Conservation (phyloP, 2,797 vertebrate genomes). For the Anguilla marmorata region DNA sequence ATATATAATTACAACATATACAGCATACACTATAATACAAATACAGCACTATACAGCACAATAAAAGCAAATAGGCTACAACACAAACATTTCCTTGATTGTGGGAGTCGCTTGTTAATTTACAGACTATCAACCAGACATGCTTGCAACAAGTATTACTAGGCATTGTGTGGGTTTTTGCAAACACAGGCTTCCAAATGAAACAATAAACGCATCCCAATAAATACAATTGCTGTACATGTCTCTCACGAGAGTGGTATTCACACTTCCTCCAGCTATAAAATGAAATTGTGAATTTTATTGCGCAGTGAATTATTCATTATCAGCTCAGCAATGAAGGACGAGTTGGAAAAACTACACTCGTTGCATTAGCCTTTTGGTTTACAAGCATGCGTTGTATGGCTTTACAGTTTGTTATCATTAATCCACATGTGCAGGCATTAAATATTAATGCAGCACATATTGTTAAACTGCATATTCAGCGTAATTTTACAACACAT, state of each 20-base stretch:
- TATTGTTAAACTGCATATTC: not conserved
- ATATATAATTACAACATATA: not conserved
- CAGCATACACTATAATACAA: not conserved
- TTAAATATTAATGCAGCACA: constrained; percentile 3
- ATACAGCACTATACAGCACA: not conserved
- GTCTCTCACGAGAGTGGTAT: constrained; percentile 2
- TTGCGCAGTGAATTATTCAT: constrained; percentile 14
- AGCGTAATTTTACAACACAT: not conserved
- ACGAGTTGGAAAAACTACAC: not conserved
- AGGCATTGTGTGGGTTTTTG: not conserved
- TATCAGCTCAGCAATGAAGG: not conserved
- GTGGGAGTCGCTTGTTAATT: not conserved
- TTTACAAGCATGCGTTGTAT: not conserved
- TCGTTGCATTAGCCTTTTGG: not conserved
- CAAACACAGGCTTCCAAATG: not conserved
- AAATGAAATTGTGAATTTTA: not conserved
- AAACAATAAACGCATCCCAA: constrained; percentile 4
- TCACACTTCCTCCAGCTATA: not conserved
- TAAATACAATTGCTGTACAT: not conserved
- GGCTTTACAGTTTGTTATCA: not conserved
- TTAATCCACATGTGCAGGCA: not conserved
- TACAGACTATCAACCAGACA: not conserved
- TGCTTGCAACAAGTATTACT: not conserved
- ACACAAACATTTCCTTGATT: not conserved
- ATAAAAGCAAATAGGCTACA: not conserved